Evolutionary conservation across 2,113 vertebrate genomes (phyloP), one percentile per base, ranked within the genome.

Genomic region (Cromileptes altivelis): DNA sequence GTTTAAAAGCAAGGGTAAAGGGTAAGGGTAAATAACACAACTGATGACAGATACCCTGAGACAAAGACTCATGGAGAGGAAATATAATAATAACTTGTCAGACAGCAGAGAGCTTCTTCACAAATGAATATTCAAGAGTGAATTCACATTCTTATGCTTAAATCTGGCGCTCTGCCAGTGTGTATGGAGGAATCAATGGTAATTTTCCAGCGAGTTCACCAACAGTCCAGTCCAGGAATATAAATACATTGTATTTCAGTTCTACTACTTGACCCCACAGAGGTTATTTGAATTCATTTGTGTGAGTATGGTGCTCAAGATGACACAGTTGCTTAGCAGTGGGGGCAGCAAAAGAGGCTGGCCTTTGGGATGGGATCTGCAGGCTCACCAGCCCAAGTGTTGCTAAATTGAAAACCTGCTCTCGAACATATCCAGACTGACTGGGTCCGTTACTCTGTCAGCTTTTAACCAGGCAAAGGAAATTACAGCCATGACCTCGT

Each of bases 391-490:
- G 85, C 64, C 58, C 69, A 70, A 85, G 80, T 78, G 82, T 81
- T 80, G 70, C 83, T 82, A 92, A 94, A 95, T 93, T 93, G 93
- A 91, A 94, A 94, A 92, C 70, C 86, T 64, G 80, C 82, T 87
- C 85, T 80, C 37, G 17, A 86, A 87, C 80, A 79, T 80, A 87
- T 88, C 85, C 85, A 80, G 64, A 68, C 86, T 60, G 89, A 83
- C 91, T 86, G 75, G 89, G 80, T 79, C 75, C 40, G 69, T 84
- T 76, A 61, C 86, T 65, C 86, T 77, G 90, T 88, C 82, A 92
- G 92, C 90, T 94, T 92, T 94, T 94, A 94, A 94, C 89, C 86
- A 82, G 90, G 85, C 80, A 53, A 82, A 85, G 92, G 90, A 94
- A 94, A 94, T 95, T 91, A 94, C 87, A 92, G 81, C 72, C 18